These are phyloP conservation scores for Neuroterus valhalla DNA, from an alignment of 1,140 invertebrate species.

Conservation along the genomic window DNA sequence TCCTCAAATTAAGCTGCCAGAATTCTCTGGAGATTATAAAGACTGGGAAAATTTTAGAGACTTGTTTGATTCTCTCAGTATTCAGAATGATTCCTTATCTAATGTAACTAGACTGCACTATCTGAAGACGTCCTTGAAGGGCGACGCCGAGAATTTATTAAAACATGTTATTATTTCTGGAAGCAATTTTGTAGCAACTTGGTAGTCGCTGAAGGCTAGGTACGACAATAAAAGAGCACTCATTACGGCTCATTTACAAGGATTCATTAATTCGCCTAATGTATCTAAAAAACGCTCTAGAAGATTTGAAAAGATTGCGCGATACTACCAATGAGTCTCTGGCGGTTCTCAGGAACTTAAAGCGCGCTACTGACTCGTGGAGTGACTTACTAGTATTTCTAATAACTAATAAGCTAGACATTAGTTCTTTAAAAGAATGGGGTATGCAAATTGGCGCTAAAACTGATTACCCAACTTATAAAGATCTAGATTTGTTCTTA, in stretches of 20 bases:
- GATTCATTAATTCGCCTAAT: neutral
- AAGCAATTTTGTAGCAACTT: neutral
- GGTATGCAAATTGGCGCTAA: neutral
- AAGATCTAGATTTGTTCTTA: neutral
- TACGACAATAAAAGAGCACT: neutral
- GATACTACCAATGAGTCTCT: conserved; percentile 32
- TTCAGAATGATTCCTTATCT: conserved; percentile 20
- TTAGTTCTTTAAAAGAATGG: too few species aligned
- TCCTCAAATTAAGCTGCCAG: conserved; percentile 9
- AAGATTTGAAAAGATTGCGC: conserved; percentile 24
- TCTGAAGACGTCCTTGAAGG: conserved; percentile 32
- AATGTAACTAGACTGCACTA: conserved; percentile 27
- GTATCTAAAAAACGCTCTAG: neutral
- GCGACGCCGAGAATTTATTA: conserved; percentile 26
- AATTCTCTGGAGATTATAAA: conserved; percentile 21
- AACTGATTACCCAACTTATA: neutral
- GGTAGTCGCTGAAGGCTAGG: neutral
- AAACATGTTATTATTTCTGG: neutral
- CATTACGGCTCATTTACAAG: neutral
- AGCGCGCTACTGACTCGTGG: conserved; percentile 26
- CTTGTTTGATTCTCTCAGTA: conserved; percentile 10
- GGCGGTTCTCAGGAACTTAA: conserved; percentile 34
- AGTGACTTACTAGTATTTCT: neutral
- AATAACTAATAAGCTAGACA: neutral
- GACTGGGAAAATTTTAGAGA: conserved; percentile 33